Percentiles rank a stretch among this genome's conserved stretches.
Conservation (phyloP, 2,888 invertebrate genomes). For the Lysandra bellargus region DNA sequence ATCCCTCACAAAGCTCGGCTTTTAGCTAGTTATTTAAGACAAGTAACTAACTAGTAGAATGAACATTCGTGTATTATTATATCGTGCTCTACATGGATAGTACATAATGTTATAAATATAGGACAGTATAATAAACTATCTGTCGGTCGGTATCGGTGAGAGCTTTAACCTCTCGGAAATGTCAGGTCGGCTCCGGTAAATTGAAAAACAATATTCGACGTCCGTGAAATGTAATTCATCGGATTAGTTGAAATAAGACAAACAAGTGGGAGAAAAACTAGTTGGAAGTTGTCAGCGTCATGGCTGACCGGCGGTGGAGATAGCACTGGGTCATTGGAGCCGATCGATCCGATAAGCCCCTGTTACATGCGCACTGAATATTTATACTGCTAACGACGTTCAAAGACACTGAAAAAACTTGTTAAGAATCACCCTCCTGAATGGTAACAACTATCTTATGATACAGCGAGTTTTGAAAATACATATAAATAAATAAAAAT, state of each 20-base stretch:
- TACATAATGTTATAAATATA: too few species aligned
- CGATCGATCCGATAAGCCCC: slow-evolving; percentile 63
- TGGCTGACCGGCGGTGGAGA: slow-evolving; percentile 45
- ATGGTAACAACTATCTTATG: not conserved
- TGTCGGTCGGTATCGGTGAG: not conserved
- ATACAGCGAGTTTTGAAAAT: not conserved
- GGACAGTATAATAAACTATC: not conserved
- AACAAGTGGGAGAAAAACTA: slow-evolving; percentile 27
- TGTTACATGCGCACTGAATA: slow-evolving; percentile 63
- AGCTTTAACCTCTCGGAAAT: not conserved
- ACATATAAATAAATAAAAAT: not conserved
- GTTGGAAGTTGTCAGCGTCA: slow-evolving; percentile 34
- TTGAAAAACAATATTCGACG: not conserved
- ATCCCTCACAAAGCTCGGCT: too few species aligned
- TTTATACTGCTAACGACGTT: slow-evolving; percentile 55
- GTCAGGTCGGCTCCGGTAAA: not conserved
- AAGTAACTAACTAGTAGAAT: too few species aligned
- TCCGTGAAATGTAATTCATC: slow-evolving; percentile 30
- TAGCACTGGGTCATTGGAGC: slow-evolving; percentile 61
- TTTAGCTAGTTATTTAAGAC: too few species aligned
- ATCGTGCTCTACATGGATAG: too few species aligned
- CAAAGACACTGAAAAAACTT: not conserved
- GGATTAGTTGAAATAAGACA: slow-evolving; percentile 28
- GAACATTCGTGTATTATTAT: too few species aligned
- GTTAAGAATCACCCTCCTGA: not conserved